A percentile compares a stretch with the other conserved stretches of the same genome.
Evolutionary conservation across 37 sponge, comb jelly and placozoan genomes (phyloP).

Genomic region (Aplysina aerophoba): DNA sequence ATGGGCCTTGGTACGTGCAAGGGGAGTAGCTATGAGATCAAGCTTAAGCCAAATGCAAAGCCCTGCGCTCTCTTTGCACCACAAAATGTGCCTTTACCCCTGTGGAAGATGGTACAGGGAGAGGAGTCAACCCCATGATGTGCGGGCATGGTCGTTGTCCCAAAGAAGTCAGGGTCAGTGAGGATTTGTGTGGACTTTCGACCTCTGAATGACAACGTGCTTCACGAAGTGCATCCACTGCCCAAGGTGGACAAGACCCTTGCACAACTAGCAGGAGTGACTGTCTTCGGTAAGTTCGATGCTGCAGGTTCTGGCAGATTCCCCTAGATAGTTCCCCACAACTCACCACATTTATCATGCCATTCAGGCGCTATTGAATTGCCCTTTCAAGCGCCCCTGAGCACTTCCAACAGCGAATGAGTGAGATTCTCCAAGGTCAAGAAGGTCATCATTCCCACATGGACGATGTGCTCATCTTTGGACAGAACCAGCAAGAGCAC

Average conservation of each 20-base stretch:
- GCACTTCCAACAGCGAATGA: constrained; percentile 27
- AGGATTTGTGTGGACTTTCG: constrained; percentile 45
- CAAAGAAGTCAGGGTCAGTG: constrained; percentile 30
- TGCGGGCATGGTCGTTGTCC: constrained; percentile 47
- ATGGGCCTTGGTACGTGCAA: not conserved
- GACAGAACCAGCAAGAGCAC: constrained; percentile 37
- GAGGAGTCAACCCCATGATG: constrained; percentile 42
- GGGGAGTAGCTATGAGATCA: not conserved
- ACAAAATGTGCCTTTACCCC: not conserved
- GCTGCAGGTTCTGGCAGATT: not conserved
- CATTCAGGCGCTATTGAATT: constrained; percentile 7
- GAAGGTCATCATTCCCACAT: constrained; percentile 2
- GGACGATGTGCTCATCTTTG: constrained; percentile 33
- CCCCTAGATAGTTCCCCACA: not conserved
- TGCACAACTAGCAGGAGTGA: constrained; percentile 43
- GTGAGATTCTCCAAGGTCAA: constrained; percentile 5
- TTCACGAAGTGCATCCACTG: constrained; percentile 27
- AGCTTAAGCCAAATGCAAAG: constrained; percentile 1
- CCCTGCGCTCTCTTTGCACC: not conserved
- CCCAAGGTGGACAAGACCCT: constrained; percentile 23
- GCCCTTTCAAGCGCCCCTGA: constrained; percentile 35
- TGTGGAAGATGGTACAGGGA: not conserved
- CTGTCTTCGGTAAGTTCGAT: not conserved
- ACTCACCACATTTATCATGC: constrained; percentile 16
- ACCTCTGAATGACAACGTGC: constrained; percentile 27